Percentiles rank a stretch among this genome's conserved stretches.
These are phyloP conservation scores for Conops quadrifasciatus DNA, from an alignment of 2,888 invertebrate species.

Conservation along the genomic window DNA sequence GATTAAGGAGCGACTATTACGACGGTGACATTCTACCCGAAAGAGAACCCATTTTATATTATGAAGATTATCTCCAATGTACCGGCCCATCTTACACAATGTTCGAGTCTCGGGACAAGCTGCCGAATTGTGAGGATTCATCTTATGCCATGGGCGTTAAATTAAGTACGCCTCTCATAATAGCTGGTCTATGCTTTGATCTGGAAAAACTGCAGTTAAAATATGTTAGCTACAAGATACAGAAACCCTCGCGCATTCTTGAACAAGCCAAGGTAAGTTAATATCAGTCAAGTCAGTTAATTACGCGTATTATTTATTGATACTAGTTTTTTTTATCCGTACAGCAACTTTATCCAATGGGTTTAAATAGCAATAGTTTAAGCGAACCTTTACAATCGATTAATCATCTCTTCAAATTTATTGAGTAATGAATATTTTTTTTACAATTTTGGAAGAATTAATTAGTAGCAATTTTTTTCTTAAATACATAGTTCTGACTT, in stretches of 20 bases:
- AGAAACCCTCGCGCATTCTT: not conserved
- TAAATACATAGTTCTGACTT: not conserved
- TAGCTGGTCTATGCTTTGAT: constrained; percentile 25
- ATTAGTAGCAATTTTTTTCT: not conserved
- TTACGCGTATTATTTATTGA: not conserved
- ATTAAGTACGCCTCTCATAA: constrained; percentile 11
- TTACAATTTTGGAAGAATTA: not conserved
- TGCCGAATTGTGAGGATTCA: constrained; percentile 10
- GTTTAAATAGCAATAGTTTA: not conserved
- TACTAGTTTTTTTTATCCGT: not conserved
- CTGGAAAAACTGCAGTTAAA: not conserved
- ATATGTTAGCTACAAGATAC: constrained; percentile 19
- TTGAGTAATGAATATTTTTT: not conserved
- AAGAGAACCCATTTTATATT: not conserved
- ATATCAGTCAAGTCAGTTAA: not conserved
- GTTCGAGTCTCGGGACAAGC: not conserved
- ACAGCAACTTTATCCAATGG: constrained; percentile 13
- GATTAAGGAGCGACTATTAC: not conserved
- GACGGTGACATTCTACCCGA: not conserved
- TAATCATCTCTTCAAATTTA: constrained; percentile 15
- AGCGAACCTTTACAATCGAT: not conserved
- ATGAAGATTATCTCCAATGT: not conserved
- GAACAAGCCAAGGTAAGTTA: constrained; percentile 2
- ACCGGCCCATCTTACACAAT: not conserved
- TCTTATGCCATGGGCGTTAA: constrained; percentile 26